phyloP scores from a whole-genome alignment of 2,888 invertebrate species.

The Macrostomum cliftonense region DNA sequence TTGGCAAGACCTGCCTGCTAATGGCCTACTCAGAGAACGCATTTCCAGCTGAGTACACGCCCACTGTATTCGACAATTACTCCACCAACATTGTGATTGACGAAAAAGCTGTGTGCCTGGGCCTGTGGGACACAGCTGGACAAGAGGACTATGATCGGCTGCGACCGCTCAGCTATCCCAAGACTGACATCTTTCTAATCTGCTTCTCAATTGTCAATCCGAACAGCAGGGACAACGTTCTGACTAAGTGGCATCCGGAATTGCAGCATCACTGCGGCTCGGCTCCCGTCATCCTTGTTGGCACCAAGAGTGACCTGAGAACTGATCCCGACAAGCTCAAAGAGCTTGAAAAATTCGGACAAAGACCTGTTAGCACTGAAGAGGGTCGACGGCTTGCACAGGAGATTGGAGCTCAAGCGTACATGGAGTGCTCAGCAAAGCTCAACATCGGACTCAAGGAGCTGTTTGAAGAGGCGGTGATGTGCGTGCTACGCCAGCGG shows the following conservation, averaged over 20 bases:
- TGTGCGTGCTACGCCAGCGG: no score
- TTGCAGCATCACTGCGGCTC: slow-evolving; percentile 41
- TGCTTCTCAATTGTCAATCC: no score
- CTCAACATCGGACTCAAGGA: slow-evolving; percentile 71
- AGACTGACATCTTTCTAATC: no score
- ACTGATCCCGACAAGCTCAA: slow-evolving; percentile 40
- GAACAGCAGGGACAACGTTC: no score
- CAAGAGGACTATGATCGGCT: no score
- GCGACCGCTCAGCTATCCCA: no score
- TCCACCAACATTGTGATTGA: no score
- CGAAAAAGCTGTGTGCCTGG: slow-evolving; percentile 3
- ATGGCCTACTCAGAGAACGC: no score
- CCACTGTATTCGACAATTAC: no score
- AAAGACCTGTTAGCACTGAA: slow-evolving; percentile 51
- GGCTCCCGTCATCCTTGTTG: slow-evolving; percentile 47
- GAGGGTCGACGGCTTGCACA: slow-evolving; percentile 58
- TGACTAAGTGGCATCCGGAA: slow-evolving; percentile 55
- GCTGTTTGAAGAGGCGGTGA: slow-evolving; percentile 70
- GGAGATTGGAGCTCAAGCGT: slow-evolving; percentile 55
- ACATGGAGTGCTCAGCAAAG: slow-evolving; percentile 75
- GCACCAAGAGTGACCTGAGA: slow-evolving; percentile 45
- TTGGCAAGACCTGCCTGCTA: no score
- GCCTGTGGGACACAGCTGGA: no score
- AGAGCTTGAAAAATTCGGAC: slow-evolving; percentile 43
- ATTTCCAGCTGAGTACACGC: no score